Percentiles rank a stretch among this genome's conserved stretches.
phyloP scores from a whole-genome alignment of 2,797 vertebrate species.

The Serranus cabrilla region DNA sequence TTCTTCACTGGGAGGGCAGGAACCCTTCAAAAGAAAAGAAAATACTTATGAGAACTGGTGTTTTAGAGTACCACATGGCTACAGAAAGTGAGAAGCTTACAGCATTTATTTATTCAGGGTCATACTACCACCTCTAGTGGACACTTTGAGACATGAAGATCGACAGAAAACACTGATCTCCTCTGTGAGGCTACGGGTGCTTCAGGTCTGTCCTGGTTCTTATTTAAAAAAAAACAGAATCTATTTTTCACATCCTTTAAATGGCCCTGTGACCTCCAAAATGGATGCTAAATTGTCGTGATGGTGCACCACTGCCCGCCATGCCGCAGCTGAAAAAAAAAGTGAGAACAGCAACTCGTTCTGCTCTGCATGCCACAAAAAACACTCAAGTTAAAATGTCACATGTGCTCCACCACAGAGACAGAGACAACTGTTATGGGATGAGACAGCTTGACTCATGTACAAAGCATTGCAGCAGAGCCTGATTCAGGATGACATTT shows the following conservation, averaged over 20 bases:
- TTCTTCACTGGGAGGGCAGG: constrained; percentile 98
- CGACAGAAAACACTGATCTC: background rate
- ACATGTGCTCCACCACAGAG: constrained; percentile 54
- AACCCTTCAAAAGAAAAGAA: constrained; percentile 83
- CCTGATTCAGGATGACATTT: constrained; percentile 73
- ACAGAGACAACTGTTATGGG: constrained; percentile 48
- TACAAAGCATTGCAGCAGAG: constrained; percentile 61
- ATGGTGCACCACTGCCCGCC: constrained; percentile 13
- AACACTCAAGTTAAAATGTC: constrained; percentile 68
- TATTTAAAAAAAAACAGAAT: background rate
- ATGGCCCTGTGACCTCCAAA: constrained; percentile 21
- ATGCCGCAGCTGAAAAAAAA: constrained; percentile 23
- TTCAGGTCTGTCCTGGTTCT: background rate
- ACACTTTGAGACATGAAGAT: background rate
- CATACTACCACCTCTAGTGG: background rate
- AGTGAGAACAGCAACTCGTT: constrained; percentile 34
- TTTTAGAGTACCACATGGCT: background rate
- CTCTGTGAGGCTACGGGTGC: background rate
- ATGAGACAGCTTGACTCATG: constrained; percentile 71
- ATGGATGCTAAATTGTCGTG: constrained; percentile 6
- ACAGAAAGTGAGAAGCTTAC: background rate
- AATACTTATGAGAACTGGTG: background rate
- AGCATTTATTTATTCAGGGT: background rate
- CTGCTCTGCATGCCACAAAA: constrained; percentile 33
- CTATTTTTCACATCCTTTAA: constrained; percentile 4